Evolutionary conservation across 2,888 invertebrate species (phyloP).

Genomic region (Caenorhabditis angaria): DNA sequence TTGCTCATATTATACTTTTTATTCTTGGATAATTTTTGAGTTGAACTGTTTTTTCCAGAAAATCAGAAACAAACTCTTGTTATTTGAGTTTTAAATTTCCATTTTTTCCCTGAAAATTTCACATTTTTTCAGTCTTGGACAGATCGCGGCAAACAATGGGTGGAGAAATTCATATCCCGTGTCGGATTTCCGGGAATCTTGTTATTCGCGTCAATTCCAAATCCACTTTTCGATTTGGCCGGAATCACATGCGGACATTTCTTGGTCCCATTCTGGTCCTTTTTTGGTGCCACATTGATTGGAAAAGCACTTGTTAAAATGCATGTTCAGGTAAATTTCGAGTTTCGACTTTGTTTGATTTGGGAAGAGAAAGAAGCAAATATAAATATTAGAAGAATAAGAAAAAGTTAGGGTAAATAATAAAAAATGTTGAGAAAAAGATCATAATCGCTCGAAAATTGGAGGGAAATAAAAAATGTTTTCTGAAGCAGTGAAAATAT

Average conservation of each 20-base stretch:
- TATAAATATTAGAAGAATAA: too few species aligned
- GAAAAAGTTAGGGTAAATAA: too few species aligned
- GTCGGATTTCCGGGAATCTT: constrained; percentile 76
- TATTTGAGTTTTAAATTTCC: constrained; percentile 23
- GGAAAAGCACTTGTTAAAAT: constrained; percentile 75
- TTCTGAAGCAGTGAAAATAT: background rate
- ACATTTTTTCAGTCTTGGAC: constrained; percentile 51
- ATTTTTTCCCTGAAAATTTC: constrained; percentile 9
- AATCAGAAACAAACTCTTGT: background rate
- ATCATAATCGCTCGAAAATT: too few species aligned
- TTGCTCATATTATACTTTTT: too few species aligned
- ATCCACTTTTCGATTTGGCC: constrained; percentile 97
- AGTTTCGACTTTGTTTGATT: too few species aligned
- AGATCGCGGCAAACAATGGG: constrained; percentile 62
- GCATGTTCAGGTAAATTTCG: constrained; percentile 71
- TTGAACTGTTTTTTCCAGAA: too few species aligned
- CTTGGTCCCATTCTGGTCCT: constrained; percentile 98
- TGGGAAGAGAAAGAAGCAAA: too few species aligned
- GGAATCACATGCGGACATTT: constrained; percentile 82
- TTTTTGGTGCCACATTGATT: constrained; percentile 97
- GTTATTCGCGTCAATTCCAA: constrained; percentile 81
- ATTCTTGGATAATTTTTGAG: too few species aligned
- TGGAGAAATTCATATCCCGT: constrained; percentile 81
- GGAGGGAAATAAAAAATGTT: too few species aligned
- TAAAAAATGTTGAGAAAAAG: too few species aligned